Base-by-base conservation (phyloP, 2,888 invertebrate genomes). In the Automeris io region DNA sequence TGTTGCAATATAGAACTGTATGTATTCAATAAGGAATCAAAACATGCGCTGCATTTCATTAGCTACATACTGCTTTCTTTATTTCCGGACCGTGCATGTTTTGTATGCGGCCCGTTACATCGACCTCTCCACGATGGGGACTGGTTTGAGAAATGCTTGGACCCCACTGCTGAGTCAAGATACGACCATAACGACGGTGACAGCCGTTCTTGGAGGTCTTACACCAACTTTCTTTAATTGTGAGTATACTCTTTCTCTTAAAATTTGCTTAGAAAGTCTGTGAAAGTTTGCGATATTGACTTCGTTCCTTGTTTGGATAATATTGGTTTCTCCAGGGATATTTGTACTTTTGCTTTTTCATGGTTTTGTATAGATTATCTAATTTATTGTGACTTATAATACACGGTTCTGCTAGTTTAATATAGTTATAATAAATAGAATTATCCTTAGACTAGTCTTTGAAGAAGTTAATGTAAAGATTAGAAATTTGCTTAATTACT, bases 71-170 rank as follows among this genome's bases (percentile, higher is more conserved):
- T 29, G 50, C 49, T 55, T 53, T 53, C 51, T 50, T 50, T 39
- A 39, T 74, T 58, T 64, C 52, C 49, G 51, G 46, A 41, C 33
- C 33, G 37, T 38, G 34, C 35, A 34, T 51, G 54, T 57, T 77
- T 77, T 68, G 72, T 75, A 76, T 77, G 72, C 79, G 70, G 54
- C 53, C 82, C 81, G 82, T 82, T 82, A 81, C 61, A 45, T 60
- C 75, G 74, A 73, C 75, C 80, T 72, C 69, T 54, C 54, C 56
- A 49, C 45, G 49, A 44, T 37, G 41, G 37, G 48, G 67, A 75
- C 79, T 61, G 76, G 79, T 77, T 76, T 70, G 57, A 62, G 68
- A 68, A 47, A 39, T 39, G 66, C 63, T 46, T 53, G 50, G 61
- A 63, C 63, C 61, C 61, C 61, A 49, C 59, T 51, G 51, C 47